Evolutionary conservation across 2,888 invertebrate species (phyloP), one percentile per base, ranked within the genome.

Genomic region (Auanema freiburgensis): DNA sequence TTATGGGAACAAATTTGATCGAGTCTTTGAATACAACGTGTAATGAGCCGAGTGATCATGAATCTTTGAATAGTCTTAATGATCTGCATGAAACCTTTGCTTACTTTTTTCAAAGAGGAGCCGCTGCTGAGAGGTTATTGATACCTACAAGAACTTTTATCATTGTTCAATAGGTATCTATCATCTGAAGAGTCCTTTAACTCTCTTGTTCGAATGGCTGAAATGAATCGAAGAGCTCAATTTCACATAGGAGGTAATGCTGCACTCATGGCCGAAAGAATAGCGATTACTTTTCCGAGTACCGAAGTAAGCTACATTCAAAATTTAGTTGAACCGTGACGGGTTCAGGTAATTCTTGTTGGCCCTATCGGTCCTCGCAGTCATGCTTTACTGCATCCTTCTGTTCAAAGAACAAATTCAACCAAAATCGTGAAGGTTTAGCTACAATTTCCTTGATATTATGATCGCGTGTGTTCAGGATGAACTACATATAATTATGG

Each of bases 191-290:
- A 74, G 10, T 66, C 72, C 0, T 82, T 82, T 63, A 71, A 74
- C 25, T 59, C 59, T 6, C 57, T 81, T 4, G 76, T 80, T 18
- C 55, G 52, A 44, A 71, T 63, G 59, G 74, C 65, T 46, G 81
- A 75, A 57, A 55, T 51, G 33, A 77, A 63, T 49, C 59, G 64
- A 18, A 67, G 67, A 55, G 72, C 68, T 43, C 79, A 86, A 84
- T 83, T 83, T 67, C 83, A 80, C 68, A 83, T 86, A 62, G 86
- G 86, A 56, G 86, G 86, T 12, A 86, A 86, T 79, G 86, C 86
- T 10, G 86, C 86, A 6, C 69, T 86, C 41, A 85, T 86, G 84
- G 86, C 86, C 0, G 71, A 73, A 23, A 50, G 58, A 46, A 84
- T 86, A 43, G 81, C 85, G 6, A 75, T 80, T 16, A 77, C 79